A percentile compares a stretch with the other conserved stretches of the same genome.
phyloP scores from a whole-genome alignment of 2,113 vertebrate species.

The Sinosuthora webbiana region DNA sequence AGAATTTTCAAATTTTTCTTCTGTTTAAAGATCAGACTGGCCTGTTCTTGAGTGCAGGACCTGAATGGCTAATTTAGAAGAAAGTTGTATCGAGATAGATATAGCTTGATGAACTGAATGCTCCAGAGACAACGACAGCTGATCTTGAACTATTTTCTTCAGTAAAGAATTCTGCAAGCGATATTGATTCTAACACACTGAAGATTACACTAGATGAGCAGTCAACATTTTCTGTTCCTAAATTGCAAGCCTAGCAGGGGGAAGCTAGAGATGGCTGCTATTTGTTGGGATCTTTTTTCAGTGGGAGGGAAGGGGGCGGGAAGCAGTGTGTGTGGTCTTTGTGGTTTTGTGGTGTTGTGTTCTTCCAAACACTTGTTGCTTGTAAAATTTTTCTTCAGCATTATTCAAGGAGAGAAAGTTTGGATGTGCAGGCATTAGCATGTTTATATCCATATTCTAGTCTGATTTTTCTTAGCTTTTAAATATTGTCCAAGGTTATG shows the following conservation, averaged over 20 bases:
- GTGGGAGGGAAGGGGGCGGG: accelerated
- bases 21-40: neutral
- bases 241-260: neutral
- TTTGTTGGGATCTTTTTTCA: accelerated
- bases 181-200: neutral
- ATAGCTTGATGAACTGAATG: neutral
- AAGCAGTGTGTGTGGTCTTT: neutral
- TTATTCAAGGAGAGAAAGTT: neutral
- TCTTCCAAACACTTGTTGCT: neutral
- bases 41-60: neutral
- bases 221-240: neutral
- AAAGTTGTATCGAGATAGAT: neutral
- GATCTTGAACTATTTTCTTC: neutral
- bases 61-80: neutral
- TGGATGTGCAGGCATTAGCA: neutral
- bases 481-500: neutral
- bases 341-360: neutral
- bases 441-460: neutral
- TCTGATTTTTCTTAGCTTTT: neutral
- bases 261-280: neutral
- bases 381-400: neutral
- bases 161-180: neutral
- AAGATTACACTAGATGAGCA: neutral
- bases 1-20: neutral
- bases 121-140: accelerated